Evolutionary conservation across 2,113 vertebrate genomes (phyloP).

Genomic region (Murina feae): DNA sequence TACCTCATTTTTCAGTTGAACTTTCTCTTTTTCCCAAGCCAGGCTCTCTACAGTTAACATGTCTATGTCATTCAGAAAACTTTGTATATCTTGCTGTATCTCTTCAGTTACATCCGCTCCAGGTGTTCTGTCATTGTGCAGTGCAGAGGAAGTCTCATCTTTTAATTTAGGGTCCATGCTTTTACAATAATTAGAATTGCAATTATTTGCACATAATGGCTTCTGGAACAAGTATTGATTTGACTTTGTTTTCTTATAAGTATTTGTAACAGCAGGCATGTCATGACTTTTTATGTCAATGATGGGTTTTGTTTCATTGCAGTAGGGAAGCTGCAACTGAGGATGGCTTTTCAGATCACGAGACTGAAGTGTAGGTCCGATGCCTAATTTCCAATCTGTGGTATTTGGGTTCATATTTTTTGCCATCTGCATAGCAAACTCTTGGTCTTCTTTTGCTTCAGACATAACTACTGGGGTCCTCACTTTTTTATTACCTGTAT

Average conservation of each 20-base stretch:
- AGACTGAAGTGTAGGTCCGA: not conserved
- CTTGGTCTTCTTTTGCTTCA: too few relatives aligned
- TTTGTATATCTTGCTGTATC: slow-evolving; percentile 81
- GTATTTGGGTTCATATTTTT: too few relatives aligned
- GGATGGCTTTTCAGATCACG: slow-evolving; percentile 26
- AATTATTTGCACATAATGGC: not conserved
- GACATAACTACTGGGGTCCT: too few relatives aligned
- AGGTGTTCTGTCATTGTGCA: not conserved
- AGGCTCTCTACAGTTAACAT: slow-evolving; percentile 82
- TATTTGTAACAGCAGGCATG: slow-evolving; percentile 9
- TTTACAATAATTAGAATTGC: not conserved
- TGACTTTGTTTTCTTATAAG: not conserved
- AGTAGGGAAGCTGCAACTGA: not conserved
- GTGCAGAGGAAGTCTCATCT: not conserved
- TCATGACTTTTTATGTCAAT: not conserved
- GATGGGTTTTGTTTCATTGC: not conserved
- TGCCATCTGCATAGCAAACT: too few relatives aligned
- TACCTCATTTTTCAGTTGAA: not conserved
- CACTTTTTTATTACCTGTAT: too few relatives aligned
- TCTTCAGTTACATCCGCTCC: slow-evolving; percentile 76
- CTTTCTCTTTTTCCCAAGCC: slow-evolving; percentile 78
- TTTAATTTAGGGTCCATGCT: not conserved
- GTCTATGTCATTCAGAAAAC: slow-evolving; percentile 85
- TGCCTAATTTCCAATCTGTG: not conserved
- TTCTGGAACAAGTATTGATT: slow-evolving; percentile 7